Conservation (phyloP, 2,888 invertebrate genomes). For the Acleris emargana region DNA sequence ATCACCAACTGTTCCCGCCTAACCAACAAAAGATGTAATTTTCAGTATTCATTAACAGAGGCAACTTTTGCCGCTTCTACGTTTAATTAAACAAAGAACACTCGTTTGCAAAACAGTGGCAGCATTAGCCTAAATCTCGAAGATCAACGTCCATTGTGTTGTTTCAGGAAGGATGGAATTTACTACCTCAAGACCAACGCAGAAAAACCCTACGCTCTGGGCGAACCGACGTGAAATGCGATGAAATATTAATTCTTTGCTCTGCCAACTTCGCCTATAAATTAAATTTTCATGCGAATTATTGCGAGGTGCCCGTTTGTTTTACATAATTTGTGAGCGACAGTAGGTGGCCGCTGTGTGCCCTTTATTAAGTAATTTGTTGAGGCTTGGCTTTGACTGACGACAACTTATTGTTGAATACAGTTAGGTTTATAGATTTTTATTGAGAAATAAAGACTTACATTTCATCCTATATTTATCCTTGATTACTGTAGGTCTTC, state of each 20-base stretch:
- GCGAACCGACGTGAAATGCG: conserved; percentile 59
- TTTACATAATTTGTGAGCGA: conserved; percentile 43
- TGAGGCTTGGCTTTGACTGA: neutral
- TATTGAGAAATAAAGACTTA: too few species aligned
- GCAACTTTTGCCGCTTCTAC: conserved; percentile 53
- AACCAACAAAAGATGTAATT: conserved; percentile 56
- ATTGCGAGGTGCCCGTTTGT: conserved; percentile 50
- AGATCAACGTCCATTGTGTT: conserved; percentile 63
- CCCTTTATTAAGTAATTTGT: conserved; percentile 5
- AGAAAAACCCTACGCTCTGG: conserved; percentile 78
- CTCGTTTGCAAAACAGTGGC: conserved; percentile 57
- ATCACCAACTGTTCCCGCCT: neutral
- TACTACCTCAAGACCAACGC: conserved; percentile 82
- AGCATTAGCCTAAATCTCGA: conserved; percentile 61
- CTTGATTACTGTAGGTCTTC: neutral
- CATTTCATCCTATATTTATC: too few species aligned
- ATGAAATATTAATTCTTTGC: conserved; percentile 59
- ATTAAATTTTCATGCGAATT: conserved; percentile 65
- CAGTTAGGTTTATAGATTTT: too few species aligned
- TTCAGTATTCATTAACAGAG: conserved; percentile 56
- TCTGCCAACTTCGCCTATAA: conserved; percentile 64
- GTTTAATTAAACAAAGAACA: conserved; percentile 67
- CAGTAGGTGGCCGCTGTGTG: conserved; percentile 39
- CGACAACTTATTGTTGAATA: too few species aligned
- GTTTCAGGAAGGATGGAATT: conserved; percentile 81